A percentile compares a stretch with the other conserved stretches of the same genome.
These are phyloP conservation scores for Eupristina koningsbergeri DNA, from an alignment of 1,140 invertebrate genomes.

Conservation along the genomic window DNA sequence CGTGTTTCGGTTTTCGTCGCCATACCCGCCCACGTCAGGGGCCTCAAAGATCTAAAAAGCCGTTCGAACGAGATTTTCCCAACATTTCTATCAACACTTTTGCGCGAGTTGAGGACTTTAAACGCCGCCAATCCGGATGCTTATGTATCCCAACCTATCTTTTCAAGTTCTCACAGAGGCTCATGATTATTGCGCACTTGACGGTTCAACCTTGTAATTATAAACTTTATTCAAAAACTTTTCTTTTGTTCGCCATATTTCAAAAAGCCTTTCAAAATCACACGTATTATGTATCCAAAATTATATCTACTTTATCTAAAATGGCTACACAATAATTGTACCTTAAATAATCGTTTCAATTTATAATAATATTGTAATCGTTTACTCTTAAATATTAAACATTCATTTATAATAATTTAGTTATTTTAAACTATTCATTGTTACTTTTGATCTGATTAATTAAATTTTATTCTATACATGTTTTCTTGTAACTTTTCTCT, in stretches of 20 bases:
- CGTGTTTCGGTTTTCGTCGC: background rate
- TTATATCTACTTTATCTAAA: too few relatives aligned
- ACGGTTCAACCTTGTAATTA: background rate
- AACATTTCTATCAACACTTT: conserved; percentile 20
- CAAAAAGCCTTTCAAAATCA: too few relatives aligned
- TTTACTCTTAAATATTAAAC: too few relatives aligned
- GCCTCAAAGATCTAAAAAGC: background rate
- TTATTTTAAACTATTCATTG: too few relatives aligned
- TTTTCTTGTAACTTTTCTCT: too few relatives aligned
- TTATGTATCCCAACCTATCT: background rate
- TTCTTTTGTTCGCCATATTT: background rate
- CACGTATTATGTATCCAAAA: too few relatives aligned
- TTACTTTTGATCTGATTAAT: too few relatives aligned
- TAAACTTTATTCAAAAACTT: background rate
- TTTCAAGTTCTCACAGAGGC: background rate
- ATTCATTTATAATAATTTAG: too few relatives aligned
- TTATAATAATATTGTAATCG: too few relatives aligned
- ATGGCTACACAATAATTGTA: too few relatives aligned
- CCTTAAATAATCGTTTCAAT: too few relatives aligned
- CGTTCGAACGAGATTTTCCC: conserved; percentile 14
- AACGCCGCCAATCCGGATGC: background rate
- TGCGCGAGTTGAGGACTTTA: background rate
- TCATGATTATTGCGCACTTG: background rate
- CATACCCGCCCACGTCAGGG: background rate
- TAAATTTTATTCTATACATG: too few relatives aligned